Conservation (phyloP, 2,113 vertebrate genomes). For the Pycnonotus jocosus region DNA sequence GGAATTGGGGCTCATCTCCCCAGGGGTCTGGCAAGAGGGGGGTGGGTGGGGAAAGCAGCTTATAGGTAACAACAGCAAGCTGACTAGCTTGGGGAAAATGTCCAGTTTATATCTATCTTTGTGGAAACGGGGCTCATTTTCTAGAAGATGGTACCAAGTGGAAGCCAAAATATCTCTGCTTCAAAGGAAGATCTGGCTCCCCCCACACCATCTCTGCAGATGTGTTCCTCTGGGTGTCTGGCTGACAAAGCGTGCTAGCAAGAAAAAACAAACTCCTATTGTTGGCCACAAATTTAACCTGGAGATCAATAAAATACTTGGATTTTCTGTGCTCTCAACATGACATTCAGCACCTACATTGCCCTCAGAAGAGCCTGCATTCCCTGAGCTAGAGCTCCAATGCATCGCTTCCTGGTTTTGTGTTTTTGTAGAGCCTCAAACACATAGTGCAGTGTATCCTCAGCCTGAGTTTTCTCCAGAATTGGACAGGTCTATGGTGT, state of each 20-base stretch:
- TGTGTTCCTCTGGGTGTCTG: neutral
- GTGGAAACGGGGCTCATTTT: neutral
- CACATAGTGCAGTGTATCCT: fast-evolving
- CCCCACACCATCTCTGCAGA: neutral
- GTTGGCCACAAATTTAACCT: neutral
- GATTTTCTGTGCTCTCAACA: neutral
- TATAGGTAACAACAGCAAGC: neutral
- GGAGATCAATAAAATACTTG: neutral
- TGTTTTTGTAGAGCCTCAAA: neutral
- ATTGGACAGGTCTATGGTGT: neutral
- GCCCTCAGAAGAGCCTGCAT: neutral
- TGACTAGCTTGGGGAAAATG: neutral
- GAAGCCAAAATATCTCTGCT: fast-evolving
- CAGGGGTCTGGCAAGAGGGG: fast-evolving
- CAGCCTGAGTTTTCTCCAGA: neutral
- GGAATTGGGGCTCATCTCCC: neutral
- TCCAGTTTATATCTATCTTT: neutral
- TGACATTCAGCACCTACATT: neutral
- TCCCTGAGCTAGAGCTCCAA: neutral
- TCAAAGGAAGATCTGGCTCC: neutral
- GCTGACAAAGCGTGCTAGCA: neutral
- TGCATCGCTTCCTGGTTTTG: neutral
- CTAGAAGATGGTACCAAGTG: neutral
- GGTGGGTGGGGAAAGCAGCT: fast-evolving
- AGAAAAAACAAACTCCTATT: neutral